A percentile compares a stretch with the other conserved stretches of the same genome.
phyloP scores from a whole-genome alignment of 2,888 invertebrate species.

The Dendrolimus pini region DNA sequence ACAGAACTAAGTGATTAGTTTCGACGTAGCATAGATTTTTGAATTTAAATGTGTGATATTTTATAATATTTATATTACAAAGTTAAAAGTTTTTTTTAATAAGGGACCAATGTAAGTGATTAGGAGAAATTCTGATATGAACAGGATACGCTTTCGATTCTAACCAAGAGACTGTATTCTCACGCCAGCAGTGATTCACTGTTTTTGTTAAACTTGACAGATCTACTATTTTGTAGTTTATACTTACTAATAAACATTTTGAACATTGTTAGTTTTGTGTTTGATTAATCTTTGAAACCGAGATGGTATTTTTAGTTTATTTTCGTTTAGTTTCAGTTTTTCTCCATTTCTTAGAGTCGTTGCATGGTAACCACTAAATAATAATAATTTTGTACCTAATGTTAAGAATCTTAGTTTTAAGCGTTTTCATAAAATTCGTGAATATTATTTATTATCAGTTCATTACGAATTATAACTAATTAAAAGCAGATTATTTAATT shows the following conservation, averaged over 20 bases:
- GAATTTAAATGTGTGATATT: conserved; percentile 77
- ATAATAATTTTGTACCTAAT: conserved; percentile 74
- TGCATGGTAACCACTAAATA: conserved; percentile 64
- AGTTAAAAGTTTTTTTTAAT: conserved; percentile 67
- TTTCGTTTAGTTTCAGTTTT: conserved; percentile 59
- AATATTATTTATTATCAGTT: conserved; percentile 77
- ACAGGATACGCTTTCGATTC: conserved; percentile 50
- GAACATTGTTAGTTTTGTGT: conserved; percentile 57
- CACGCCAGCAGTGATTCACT: conserved; percentile 43
- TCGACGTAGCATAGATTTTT: conserved; percentile 68
- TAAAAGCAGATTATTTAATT: conserved; percentile 73
- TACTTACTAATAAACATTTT: conserved; percentile 56
- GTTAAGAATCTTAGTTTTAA: conserved; percentile 65
- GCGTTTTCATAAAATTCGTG: conserved; percentile 70
- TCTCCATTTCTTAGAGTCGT: conserved; percentile 56
- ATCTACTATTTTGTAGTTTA: conserved; percentile 52
- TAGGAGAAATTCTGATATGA: conserved; percentile 72
- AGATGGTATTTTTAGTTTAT: conserved; percentile 52
- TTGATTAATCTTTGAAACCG: conserved; percentile 47
- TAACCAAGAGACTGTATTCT: conserved; percentile 59
- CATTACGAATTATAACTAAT: conserved; percentile 72
- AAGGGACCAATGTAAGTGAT: conserved; percentile 75
- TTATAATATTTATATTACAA: conserved; percentile 75
- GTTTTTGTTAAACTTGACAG: conserved; percentile 50
- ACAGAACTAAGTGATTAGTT: conserved; percentile 71